Evolutionary conservation across 2,888 invertebrate genomes (phyloP).

Genomic region (Lithophane semibrunnea): DNA sequence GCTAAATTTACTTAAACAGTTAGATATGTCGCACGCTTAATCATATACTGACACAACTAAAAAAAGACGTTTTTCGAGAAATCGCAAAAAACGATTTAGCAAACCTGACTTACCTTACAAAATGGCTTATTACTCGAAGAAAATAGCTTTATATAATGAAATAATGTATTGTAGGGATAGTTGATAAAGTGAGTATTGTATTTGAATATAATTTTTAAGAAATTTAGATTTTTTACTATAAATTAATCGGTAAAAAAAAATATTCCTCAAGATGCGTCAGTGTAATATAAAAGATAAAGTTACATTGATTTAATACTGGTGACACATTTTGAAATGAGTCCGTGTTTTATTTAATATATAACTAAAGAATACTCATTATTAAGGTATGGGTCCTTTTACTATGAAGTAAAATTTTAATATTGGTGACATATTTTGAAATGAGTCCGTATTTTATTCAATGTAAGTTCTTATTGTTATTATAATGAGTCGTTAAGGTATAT

Average conservation of each 20-base stretch:
- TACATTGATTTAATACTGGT: constrained; percentile 20
- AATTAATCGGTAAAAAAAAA: constrained; percentile 4
- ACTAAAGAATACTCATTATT: constrained; percentile 19
- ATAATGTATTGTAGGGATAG: constrained; percentile 21
- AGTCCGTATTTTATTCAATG: constrained; percentile 25
- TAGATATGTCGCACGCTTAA: too few species aligned
- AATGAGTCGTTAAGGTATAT: constrained; percentile 22
- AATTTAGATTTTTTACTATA: constrained; percentile 12
- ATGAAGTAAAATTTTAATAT: constrained; percentile 13
- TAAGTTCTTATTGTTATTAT: constrained; percentile 21
- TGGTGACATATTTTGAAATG: constrained; percentile 19
- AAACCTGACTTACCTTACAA: constrained; percentile 8
- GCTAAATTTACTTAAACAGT: too few species aligned
- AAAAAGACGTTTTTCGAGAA: too few species aligned
- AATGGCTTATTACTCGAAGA: constrained; percentile 22
- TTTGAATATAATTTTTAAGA: constrained; percentile 14
- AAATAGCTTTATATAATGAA: constrained; percentile 23
- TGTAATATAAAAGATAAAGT: constrained; percentile 16
- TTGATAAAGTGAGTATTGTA: constrained; percentile 18
- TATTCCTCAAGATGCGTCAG: constrained; percentile 9
- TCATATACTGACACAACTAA: too few species aligned
- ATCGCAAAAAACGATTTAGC: constrained; percentile 4
- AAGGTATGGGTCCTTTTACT: constrained; percentile 12
- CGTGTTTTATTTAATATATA: constrained; percentile 7
- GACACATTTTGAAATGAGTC: constrained; percentile 11